These are phyloP conservation scores for Gnathonemus longibarbis DNA, from an alignment of 2,113 vertebrate genomes.

Conservation along the genomic window DNA sequence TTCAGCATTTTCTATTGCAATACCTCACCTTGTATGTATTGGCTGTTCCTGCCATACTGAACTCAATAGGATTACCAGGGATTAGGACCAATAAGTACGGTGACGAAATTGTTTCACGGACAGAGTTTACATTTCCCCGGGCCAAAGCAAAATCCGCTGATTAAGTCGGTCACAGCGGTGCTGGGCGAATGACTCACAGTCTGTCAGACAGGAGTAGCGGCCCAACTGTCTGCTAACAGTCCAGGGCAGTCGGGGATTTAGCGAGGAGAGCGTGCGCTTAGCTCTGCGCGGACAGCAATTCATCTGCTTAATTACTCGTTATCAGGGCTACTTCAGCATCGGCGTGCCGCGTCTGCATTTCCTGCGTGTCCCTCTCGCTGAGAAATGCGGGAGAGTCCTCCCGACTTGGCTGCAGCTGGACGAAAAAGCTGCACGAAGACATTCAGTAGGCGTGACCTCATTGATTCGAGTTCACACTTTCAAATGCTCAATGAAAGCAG, in stretches of 20 bases:
- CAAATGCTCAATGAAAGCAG: neutral
- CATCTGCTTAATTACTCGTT: slow-evolving; percentile 18
- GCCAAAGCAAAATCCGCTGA: slow-evolving; percentile 44
- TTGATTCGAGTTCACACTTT: neutral
- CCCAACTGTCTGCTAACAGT: neutral
- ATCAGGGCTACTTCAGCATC: neutral
- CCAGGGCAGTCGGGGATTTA: slow-evolving; percentile 28
- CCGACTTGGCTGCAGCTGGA: neutral
- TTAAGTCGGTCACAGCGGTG: slow-evolving; percentile 33
- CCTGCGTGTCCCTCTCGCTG: neutral
- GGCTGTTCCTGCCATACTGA: slow-evolving; percentile 26
- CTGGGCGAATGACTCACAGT: slow-evolving; percentile 17
- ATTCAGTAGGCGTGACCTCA: neutral
- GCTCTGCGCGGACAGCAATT: slow-evolving; percentile 16
- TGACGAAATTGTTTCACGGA: slow-evolving; percentile 50
- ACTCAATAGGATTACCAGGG: slow-evolving; percentile 56
- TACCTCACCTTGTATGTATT: slow-evolving; percentile 33
- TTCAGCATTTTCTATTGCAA: slow-evolving; percentile 43
- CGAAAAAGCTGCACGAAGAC: neutral
- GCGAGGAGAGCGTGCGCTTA: slow-evolving; percentile 10
- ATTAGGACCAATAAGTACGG: slow-evolving; percentile 56
- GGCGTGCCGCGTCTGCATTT: neutral
- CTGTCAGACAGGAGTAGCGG: slow-evolving; percentile 15
- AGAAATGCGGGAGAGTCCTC: neutral
- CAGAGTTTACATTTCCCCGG: slow-evolving; percentile 46